Conservation (phyloP, 1,140 invertebrate species). For the Anthonomus grandis region DNA sequence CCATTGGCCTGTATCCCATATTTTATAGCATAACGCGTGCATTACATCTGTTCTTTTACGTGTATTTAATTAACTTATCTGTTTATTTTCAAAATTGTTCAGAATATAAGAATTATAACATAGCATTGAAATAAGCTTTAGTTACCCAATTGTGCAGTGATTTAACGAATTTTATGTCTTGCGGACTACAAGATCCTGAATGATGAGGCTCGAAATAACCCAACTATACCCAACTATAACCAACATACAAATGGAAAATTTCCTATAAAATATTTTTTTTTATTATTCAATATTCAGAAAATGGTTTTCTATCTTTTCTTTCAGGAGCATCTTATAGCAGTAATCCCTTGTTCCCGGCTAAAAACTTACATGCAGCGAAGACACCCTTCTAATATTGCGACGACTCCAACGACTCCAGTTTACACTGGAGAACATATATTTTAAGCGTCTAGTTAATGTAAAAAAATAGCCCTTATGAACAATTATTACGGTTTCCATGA, state of each 20-base stretch:
- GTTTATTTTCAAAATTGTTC: too few relatives aligned
- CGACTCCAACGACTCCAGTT: constrained; percentile 34
- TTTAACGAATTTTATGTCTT: not conserved
- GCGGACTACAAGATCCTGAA: not conserved
- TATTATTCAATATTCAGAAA: not conserved
- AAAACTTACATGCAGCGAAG: constrained; percentile 46
- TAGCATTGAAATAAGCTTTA: too few relatives aligned
- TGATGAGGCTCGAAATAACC: not conserved
- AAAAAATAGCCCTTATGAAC: too few relatives aligned
- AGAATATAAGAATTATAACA: too few relatives aligned
- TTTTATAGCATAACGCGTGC: too few relatives aligned
- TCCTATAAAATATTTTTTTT: not conserved
- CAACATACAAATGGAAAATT: not conserved
- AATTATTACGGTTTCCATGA: too few relatives aligned
- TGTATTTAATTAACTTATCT: too few relatives aligned
- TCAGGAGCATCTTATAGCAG: constrained; percentile 19
- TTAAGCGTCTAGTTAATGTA: constrained; percentile 1
- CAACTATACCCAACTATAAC: not conserved
- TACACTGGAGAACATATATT: constrained; percentile 33
- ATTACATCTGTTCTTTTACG: too few relatives aligned
- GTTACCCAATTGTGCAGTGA: not conserved
- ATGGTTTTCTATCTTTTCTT: constrained; percentile 21
- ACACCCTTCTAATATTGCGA: constrained; percentile 38
- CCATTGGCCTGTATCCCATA: too few relatives aligned
- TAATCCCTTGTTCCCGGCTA: constrained; percentile 41